phyloP scores from a whole-genome alignment of 2,113 vertebrate genomes.

The Sminthopsis crassicaudata region DNA sequence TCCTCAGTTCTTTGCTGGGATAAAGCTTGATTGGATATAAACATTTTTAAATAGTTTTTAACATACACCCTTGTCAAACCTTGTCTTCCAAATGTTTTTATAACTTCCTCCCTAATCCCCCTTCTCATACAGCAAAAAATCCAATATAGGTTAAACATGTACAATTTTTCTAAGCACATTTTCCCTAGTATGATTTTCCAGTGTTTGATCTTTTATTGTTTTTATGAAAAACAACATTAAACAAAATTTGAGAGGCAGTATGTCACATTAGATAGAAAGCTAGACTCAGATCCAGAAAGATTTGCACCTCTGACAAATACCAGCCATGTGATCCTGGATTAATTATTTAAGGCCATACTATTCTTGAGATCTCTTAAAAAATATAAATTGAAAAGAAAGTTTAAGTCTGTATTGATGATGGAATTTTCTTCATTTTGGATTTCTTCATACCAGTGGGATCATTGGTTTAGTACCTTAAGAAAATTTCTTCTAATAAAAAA shows the following conservation, averaged over 20 bases:
- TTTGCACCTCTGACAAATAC: background rate
- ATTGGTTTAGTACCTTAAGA: background rate
- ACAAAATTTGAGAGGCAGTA: background rate
- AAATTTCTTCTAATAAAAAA: conserved; percentile 20
- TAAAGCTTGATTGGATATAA: too few relatives aligned
- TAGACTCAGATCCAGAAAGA: background rate
- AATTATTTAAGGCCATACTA: background rate
- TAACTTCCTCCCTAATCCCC: too few relatives aligned
- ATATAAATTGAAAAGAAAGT: background rate
- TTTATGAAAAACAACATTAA: background rate
- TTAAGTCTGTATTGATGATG: background rate
- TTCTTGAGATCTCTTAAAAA: background rate
- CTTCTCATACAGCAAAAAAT: too few relatives aligned
- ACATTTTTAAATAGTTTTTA: too few relatives aligned
- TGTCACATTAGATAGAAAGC: background rate
- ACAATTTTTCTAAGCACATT: background rate
- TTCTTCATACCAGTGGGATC: background rate
- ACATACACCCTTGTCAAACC: too few relatives aligned
- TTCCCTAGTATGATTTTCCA: background rate
- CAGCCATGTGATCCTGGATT: background rate
- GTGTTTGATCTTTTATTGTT: background rate
- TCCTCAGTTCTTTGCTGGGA: background rate
- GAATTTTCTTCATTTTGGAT: background rate
- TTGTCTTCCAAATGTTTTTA: too few relatives aligned
- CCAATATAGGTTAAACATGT: too few relatives aligned